Evolutionary conservation across 1,140 invertebrate genomes (phyloP).

Genomic region (Cherax destructor): DNA sequence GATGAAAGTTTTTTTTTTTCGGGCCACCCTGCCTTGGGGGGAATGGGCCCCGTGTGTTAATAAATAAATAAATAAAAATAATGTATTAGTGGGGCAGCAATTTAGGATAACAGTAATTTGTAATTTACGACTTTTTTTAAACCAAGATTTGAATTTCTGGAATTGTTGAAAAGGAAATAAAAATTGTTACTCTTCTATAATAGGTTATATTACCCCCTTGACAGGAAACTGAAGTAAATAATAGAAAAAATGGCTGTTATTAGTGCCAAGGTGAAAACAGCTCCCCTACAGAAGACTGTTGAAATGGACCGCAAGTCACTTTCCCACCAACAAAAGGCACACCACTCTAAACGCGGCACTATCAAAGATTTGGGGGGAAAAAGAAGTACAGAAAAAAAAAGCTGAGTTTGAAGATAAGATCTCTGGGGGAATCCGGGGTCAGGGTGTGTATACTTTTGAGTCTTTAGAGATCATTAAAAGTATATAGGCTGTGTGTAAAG

Average conservation of each 20-base stretch:
- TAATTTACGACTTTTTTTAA: too few species aligned
- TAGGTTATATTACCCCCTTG: neutral
- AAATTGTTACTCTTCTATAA: too few species aligned
- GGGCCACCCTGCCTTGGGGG: too few species aligned
- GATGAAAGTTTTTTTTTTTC: too few species aligned
- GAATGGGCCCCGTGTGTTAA: too few species aligned
- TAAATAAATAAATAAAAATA: too few species aligned
- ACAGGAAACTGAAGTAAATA: conserved; percentile 94
- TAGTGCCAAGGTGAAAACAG: conserved; percentile 96
- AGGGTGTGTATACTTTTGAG: conserved; percentile 77
- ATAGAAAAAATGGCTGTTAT: conserved; percentile 96
- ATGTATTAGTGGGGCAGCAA: too few species aligned
- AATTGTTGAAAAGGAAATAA: too few species aligned
- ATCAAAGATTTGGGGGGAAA: conserved; percentile 88
- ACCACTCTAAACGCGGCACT: conserved; percentile 80
- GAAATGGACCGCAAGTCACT: conserved; percentile 93
- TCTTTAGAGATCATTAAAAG: too few species aligned
- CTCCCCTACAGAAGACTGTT: conserved; percentile 96
- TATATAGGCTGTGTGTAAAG: too few species aligned
- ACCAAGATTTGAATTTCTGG: too few species aligned
- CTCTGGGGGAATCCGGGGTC: conserved; percentile 86
- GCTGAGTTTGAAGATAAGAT: conserved; percentile 90
- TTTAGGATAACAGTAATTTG: too few species aligned
- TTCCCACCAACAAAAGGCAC: conserved; percentile 87
- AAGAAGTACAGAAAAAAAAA: conserved; percentile 87